Evolutionary conservation across 1,140 invertebrate genomes (phyloP).

Genomic region (Lordiphosa clarofinis): DNA sequence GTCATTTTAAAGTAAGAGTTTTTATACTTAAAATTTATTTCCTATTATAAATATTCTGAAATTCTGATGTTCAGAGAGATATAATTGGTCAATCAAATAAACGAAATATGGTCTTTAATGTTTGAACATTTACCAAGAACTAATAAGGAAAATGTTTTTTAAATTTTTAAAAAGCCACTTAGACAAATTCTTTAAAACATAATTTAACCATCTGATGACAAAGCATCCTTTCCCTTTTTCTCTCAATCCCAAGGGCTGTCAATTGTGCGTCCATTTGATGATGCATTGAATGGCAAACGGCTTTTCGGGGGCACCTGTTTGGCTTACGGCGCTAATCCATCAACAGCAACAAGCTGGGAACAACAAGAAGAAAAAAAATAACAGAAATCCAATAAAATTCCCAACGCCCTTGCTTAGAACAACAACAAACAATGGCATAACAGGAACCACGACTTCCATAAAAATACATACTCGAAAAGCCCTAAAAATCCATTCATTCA

Average conservation of each 20-base stretch:
- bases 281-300: conserved; percentile 43
- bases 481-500: conserved; percentile 52
- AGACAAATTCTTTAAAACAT: too few relatives aligned
- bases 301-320: conserved; percentile 38
- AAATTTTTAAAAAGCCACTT: too few relatives aligned
- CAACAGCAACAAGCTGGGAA: conserved; percentile 47
- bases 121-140: too few relatives aligned
- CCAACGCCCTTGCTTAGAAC: conserved; percentile 28
- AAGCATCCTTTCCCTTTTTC: conserved; percentile 2
- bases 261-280: conserved; percentile 16
- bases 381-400: conserved; percentile 61
- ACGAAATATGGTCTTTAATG: too few relatives aligned
- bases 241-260: conserved; percentile 16
- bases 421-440: conserved; percentile 16
- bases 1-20: too few relatives aligned
- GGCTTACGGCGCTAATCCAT: conserved; percentile 58
- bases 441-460: conserved; percentile 38
- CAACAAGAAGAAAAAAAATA: conserved; percentile 14
- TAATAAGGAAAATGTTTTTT: too few relatives aligned
- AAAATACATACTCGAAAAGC: conserved; percentile 64
- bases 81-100: too few relatives aligned
- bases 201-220: conserved; percentile 19
- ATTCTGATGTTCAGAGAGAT: too few relatives aligned
- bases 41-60: too few relatives aligned
- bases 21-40: too few relatives aligned